Percentiles rank a stretch among this genome's conserved stretches.
These are phyloP conservation scores for Samia ricini DNA, from an alignment of 1,140 invertebrate species.

Conservation along the genomic window DNA sequence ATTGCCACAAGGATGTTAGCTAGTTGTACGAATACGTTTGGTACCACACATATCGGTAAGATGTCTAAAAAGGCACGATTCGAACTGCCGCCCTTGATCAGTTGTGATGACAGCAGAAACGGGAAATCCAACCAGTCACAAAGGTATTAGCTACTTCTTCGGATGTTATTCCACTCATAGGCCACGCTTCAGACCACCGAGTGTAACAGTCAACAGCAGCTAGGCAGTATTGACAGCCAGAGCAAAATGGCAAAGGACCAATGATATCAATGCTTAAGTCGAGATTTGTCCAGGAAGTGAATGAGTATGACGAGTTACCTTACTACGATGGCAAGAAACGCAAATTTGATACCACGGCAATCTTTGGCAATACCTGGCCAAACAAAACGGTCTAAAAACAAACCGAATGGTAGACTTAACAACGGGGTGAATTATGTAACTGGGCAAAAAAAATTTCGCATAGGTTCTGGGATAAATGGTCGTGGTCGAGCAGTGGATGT, in stretches of 20 bases:
- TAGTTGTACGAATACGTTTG: background rate
- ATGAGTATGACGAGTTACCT: conserved; percentile 7
- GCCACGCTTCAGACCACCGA: conserved; percentile 10
- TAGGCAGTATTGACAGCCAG: conserved; percentile 10
- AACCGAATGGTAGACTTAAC: too few relatives aligned
- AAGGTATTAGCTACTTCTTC: conserved; percentile 12
- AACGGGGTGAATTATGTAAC: too few relatives aligned
- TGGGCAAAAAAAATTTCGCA: too few relatives aligned
- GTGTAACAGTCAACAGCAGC: conserved; percentile 6
- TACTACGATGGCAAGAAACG: conserved; percentile 7
- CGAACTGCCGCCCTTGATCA: conserved; percentile 8
- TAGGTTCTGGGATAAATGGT: too few relatives aligned
- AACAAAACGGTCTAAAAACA: too few relatives aligned
- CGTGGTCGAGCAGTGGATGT: too few relatives aligned
- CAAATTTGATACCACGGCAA: background rate
- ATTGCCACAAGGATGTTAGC: conserved; percentile 26
- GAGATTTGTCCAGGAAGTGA: background rate
- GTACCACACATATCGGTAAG: too few relatives aligned
- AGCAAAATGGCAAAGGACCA: conserved; percentile 2
- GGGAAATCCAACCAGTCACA: conserved; percentile 10
- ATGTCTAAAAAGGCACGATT: too few relatives aligned
- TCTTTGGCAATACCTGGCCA: too few relatives aligned
- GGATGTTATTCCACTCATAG: conserved; percentile 12
- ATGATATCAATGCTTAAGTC: conserved; percentile 15
- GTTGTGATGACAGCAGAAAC: conserved; percentile 14